Percentiles rank a stretch among this genome's conserved stretches.
These are phyloP conservation scores for Athripsodes cinereus DNA, from an alignment of 2,888 invertebrate species.

Conservation along the genomic window DNA sequence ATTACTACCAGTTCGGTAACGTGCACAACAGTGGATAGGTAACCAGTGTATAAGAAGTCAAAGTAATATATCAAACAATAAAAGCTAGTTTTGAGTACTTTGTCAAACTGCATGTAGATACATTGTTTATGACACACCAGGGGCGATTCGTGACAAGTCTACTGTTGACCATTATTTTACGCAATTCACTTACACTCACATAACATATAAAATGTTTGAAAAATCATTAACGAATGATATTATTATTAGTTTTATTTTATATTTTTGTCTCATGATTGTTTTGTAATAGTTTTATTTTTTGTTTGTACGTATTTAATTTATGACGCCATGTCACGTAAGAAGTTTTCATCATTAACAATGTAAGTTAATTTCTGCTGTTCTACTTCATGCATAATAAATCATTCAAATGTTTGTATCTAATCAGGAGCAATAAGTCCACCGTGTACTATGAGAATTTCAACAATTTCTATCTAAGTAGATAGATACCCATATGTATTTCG, in stretches of 20 bases:
- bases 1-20: too few relatives aligned
- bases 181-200: background rate
- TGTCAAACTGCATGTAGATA: slow-evolving; percentile 1
- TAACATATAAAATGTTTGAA: background rate
- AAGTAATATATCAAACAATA: background rate
- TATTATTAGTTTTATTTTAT: background rate
- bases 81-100: slow-evolving; percentile 1
- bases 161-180: background rate
- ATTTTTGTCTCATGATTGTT: slow-evolving; percentile 3
- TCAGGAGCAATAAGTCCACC: too few relatives aligned
- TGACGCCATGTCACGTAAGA: background rate
- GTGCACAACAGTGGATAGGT: too few relatives aligned
- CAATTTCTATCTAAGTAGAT: too few relatives aligned
- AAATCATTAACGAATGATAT: background rate
- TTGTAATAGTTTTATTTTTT: background rate
- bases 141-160: slow-evolving; percentile 18
- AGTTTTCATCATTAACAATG: background rate
- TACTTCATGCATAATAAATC: background rate
- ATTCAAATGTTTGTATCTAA: background rate
- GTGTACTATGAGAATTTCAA: too few relatives aligned
- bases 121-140: slow-evolving; percentile 11
- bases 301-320: background rate
- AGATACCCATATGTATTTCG: too few relatives aligned
- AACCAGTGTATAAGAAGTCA: too few relatives aligned
- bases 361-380: background rate